Evolutionary conservation across 1,140 invertebrate genomes (phyloP).

Genomic region (Coboldia fuscipes): DNA sequence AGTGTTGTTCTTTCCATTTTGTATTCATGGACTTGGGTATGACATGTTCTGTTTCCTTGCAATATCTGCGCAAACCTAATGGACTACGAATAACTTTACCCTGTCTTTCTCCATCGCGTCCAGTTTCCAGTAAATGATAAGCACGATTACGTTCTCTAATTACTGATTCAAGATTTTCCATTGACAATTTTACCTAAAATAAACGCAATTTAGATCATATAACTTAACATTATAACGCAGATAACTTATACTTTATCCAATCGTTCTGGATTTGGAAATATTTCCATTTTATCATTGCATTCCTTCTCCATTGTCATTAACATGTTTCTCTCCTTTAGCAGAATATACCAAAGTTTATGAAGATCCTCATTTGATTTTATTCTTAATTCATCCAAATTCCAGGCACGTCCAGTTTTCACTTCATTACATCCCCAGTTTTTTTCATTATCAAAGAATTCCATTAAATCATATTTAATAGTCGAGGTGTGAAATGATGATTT

Average conservation of each 20-base stretch:
- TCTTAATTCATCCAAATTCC: conserved; percentile 77
- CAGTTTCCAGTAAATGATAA: conserved; percentile 77
- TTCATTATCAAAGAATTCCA: conserved; percentile 84
- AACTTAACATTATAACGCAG: conserved; percentile 2
- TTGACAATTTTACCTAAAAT: conserved; percentile 54
- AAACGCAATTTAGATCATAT: neutral
- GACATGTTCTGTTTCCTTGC: conserved; percentile 25
- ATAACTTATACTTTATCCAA: conserved; percentile 68
- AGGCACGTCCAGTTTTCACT: conserved; percentile 68
- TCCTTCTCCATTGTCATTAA: conserved; percentile 87
- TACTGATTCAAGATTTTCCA: conserved; percentile 84
- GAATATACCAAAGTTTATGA: conserved; percentile 93
- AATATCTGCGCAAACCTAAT: conserved; percentile 29
- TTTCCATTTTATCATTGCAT: conserved; percentile 36
- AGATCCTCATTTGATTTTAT: conserved; percentile 91
- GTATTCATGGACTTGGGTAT: conserved; percentile 34
- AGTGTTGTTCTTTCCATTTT: conserved; percentile 31
- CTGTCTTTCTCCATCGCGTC: conserved; percentile 56
- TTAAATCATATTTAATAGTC: conserved; percentile 26
- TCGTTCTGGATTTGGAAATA: conserved; percentile 90
- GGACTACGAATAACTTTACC: conserved; percentile 28
- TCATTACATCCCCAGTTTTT: conserved; percentile 65
- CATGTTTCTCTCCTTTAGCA: conserved; percentile 95
- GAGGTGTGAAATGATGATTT: conserved; percentile 21
- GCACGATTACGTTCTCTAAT: conserved; percentile 84